phyloP scores from a whole-genome alignment of 2,888 invertebrate genomes.

The Tanytarsus gracilentus region DNA sequence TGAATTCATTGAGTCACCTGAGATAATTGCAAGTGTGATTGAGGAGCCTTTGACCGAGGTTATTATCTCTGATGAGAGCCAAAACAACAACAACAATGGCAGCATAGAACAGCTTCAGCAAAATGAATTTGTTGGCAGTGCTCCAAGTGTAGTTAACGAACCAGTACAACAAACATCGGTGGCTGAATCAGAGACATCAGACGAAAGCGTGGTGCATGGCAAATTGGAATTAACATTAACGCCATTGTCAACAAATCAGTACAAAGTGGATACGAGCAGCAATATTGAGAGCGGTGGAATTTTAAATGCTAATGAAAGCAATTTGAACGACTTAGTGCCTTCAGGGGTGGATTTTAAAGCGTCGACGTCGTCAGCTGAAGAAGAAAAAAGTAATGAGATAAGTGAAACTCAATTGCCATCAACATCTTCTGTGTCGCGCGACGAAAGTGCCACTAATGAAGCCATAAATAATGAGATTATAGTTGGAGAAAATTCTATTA shows the following conservation, averaged over 20 bases:
- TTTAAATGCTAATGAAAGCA: constrained; percentile 45
- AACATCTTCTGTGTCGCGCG: background rate
- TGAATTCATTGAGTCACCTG: constrained; percentile 24
- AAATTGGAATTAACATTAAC: constrained; percentile 26
- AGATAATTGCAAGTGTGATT: constrained; percentile 47
- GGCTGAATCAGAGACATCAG: background rate
- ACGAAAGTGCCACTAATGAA: background rate
- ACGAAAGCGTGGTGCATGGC: constrained; percentile 12
- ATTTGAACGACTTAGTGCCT: constrained; percentile 43
- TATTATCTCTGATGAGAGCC: constrained; percentile 34
- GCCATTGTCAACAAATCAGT: constrained; percentile 18
- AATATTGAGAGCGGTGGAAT: constrained; percentile 35
- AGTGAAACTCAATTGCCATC: background rate
- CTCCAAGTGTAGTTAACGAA: constrained; percentile 14
- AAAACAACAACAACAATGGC: constrained; percentile 33
- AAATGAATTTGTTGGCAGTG: background rate
- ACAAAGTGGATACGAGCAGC: constrained; percentile 1
- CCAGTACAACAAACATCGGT: background rate
- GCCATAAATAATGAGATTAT: background rate
- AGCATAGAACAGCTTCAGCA: background rate
- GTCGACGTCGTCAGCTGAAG: constrained; percentile 2
- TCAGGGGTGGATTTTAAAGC: too few relatives aligned
- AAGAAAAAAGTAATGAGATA: background rate
- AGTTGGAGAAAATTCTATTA: background rate
- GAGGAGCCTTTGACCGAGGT: constrained; percentile 42